A percentile compares a stretch with the other conserved stretches of the same genome.
These are phyloP conservation scores for Typhlomys cinereus DNA, from an alignment of 2,113 vertebrate genomes.

Conservation along the genomic window DNA sequence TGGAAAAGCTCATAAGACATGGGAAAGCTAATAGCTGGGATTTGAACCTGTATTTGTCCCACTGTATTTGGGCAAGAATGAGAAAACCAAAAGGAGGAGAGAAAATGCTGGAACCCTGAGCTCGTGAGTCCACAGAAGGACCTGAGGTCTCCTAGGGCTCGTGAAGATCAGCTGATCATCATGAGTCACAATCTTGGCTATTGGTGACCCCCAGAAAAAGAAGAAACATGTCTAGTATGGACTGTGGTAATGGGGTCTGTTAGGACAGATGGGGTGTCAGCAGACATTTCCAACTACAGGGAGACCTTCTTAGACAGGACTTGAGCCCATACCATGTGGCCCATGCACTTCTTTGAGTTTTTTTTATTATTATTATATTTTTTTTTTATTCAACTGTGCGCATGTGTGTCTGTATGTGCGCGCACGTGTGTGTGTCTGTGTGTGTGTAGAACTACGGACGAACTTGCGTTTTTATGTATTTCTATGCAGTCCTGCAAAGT, in stretches of 20 bases:
- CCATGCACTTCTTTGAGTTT: neutral
- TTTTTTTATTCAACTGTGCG: too few relatives aligned
- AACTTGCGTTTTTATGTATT: too few relatives aligned
- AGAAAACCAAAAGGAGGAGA: neutral
- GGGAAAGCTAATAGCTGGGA: conserved; percentile 6
- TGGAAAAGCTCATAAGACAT: conserved; percentile 19
- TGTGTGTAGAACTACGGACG: too few relatives aligned
- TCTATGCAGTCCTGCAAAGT: neutral
- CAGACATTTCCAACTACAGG: neutral
- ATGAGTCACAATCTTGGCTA: conserved; percentile 64
- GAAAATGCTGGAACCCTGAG: neutral
- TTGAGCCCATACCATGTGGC: neutral
- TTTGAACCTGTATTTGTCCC: conserved; percentile 8
- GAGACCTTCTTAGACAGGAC: neutral
- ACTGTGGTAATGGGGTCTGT: neutral
- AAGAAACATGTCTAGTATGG: conserved; percentile 64
- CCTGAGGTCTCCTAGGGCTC: neutral
- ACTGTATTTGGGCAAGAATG: neutral
- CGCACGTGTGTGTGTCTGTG: too few relatives aligned
- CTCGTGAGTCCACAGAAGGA: neutral
- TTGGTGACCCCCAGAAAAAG: conserved; percentile 57
- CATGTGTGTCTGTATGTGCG: too few relatives aligned
- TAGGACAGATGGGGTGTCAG: neutral
- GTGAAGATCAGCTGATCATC: conserved; percentile 51
- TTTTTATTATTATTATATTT: too few relatives aligned